Evolutionary conservation across 2,113 vertebrate species (phyloP), one percentile per base, ranked within the genome.

Genomic region (Aspiorhynchus laticeps): DNA sequence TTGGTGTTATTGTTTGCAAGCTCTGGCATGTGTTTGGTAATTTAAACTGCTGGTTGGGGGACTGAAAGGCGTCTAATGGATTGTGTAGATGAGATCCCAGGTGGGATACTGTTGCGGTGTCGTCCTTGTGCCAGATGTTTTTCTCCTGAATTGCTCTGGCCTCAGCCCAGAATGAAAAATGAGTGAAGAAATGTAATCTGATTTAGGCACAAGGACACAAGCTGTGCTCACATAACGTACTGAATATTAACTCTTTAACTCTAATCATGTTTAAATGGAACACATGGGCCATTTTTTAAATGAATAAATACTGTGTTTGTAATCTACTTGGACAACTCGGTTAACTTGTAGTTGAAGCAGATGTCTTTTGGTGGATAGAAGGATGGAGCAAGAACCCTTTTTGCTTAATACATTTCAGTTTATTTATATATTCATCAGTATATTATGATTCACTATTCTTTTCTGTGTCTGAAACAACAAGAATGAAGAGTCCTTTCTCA

Each of bases 121-220:
- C 89, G 90, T 91, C 90, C 90, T 90, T 88, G 87, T 85, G 90
- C 88, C 93, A 94, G 92, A 92, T 93, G 93, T 93, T 91, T 93
- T 85, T 81, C 88, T 88, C 88, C 91, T 92, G 93, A 93, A 92
- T 93, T 92, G 88, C 90, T 91, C 85, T 91, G 84, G 82, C 86
- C 91, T 91, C 90, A 85, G 86, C 83, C 86, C 89, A 92, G 92
- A 90, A 93, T 93, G 91, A 82, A 87, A 92, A 91, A 92, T 91
- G 67, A 91, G 89, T 84, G 65, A 75, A 79, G 53, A 48, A 63
- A 53, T 80, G 33, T 51, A 67, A 78, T 90, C 85, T 90, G 90
- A 91, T 92, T 90, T 91, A 92, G 92, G 88, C 87, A 91, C 87
- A 53, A 56, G 87, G 85, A 80, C 82, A 85, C 71, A 53, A 85